A percentile compares a stretch with the other conserved stretches of the same genome.
Conservation (phyloP, 2,113 vertebrate species). For the Oreochromis spilurus region DNA sequence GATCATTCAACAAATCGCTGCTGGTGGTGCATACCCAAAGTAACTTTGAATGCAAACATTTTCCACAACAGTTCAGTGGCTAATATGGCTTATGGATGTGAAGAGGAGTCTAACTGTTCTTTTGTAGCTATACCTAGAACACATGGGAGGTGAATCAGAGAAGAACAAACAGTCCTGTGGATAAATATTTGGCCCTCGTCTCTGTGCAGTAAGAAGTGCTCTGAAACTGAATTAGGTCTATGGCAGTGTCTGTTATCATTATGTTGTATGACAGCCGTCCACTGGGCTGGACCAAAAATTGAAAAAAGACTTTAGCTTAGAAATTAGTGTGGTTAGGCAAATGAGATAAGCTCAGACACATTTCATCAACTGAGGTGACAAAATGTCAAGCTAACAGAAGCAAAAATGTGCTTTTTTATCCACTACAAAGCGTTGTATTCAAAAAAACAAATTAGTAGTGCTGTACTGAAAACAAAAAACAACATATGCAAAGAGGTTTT, state of each 20-base stretch:
- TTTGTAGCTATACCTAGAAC: conserved; percentile 13
- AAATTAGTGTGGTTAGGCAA: conserved; percentile 28
- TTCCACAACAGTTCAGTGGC: conserved; percentile 34
- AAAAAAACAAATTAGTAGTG: not conserved
- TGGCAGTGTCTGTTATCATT: conserved; percentile 34
- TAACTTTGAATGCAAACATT: conserved; percentile 56
- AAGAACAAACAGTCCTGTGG: not conserved
- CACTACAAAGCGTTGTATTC: not conserved
- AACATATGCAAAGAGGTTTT: not conserved
- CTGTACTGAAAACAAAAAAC: not conserved
- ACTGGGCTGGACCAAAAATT: conserved; percentile 3
- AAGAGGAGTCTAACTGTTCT: not conserved
- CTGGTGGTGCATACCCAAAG: conserved; percentile 61
- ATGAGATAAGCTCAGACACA: conserved; percentile 10
- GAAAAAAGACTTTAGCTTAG: conserved; percentile 11
- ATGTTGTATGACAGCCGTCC: conserved; percentile 21
- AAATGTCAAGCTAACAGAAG: not conserved
- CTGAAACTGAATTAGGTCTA: conserved; percentile 32
- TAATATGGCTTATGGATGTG: conserved; percentile 40
- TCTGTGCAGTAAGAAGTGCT: conserved; percentile 25
- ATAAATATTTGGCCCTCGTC: conserved; percentile 18
- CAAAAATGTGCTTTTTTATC: not conserved
- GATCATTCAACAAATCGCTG: conserved; percentile 65
- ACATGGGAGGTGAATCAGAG: not conserved
- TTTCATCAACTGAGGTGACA: conserved; percentile 20